Percentiles rank a stretch among this genome's conserved stretches.
Evolutionary conservation across 1,140 invertebrate species (phyloP).

Genomic region (Zaprionus tsacasi): DNA sequence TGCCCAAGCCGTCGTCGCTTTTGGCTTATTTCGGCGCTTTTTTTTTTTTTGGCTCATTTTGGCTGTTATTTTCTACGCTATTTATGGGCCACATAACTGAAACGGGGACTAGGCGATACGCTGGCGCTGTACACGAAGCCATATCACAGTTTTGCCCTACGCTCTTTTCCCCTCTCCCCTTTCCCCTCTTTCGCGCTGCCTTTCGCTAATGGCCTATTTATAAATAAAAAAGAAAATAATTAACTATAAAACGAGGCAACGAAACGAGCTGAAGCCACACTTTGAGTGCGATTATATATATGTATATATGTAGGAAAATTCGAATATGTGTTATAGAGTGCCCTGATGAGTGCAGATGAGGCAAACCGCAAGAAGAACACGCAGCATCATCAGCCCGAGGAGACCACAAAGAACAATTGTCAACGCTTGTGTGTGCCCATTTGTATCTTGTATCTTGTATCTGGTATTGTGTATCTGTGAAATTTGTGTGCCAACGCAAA

Average conservation of each 20-base stretch:
- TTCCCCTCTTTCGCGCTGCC: not conserved
- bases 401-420: slow-evolving; percentile 31
- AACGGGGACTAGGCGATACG: slow-evolving; percentile 22
- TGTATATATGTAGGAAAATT: not conserved
- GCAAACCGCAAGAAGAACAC: not conserved
- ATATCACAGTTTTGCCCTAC: slow-evolving; percentile 14
- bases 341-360: not conserved
- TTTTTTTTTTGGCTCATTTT: slow-evolving; percentile 29
- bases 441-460: slow-evolving; percentile 17
- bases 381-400: not conserved
- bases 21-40: slow-evolving; percentile 9
- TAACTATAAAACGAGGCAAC: slow-evolving; percentile 51
- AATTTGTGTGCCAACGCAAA: slow-evolving; percentile 68
- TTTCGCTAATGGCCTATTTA: slow-evolving; percentile 65
- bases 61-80: slow-evolving; percentile 5
- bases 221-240: slow-evolving; percentile 28
- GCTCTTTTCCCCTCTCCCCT: not conserved
- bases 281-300: slow-evolving; percentile 1
- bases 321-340: not conserved
- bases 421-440: slow-evolving; percentile 56
- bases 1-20: slow-evolving; percentile 8
- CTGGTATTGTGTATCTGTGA: slow-evolving; percentile 33
- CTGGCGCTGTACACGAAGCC: slow-evolving; percentile 56
- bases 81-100: slow-evolving; percentile 77
- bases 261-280: slow-evolving; percentile 29